Percentiles rank a stretch among this genome's conserved stretches.
These are phyloP conservation scores for Sebastes trivittatus DNA, from an alignment of 2,797 vertebrate species.

Conservation along the genomic window DNA sequence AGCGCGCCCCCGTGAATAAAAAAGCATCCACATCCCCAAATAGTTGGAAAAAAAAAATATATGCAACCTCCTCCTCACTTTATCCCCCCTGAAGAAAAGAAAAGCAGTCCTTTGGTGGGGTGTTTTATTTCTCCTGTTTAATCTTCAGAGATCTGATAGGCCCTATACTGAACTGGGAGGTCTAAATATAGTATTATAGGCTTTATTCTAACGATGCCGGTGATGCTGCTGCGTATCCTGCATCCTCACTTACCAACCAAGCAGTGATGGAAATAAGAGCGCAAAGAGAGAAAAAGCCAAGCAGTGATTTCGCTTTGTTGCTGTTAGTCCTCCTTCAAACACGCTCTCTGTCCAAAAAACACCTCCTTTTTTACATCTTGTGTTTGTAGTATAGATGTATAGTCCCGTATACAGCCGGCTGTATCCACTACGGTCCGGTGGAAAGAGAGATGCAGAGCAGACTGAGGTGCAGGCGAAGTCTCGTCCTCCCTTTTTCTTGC, in stretches of 20 bases:
- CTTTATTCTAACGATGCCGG: slow-evolving; percentile 36
- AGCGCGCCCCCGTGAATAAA: slow-evolving; percentile 20
- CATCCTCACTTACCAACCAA: slow-evolving; percentile 51
- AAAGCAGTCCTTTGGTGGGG: slow-evolving; percentile 13
- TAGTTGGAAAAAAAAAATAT: slow-evolving; percentile 46
- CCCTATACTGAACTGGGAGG: slow-evolving; percentile 32
- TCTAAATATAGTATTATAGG: slow-evolving; percentile 20
- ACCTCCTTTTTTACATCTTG: slow-evolving; percentile 40
- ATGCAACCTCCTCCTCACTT: slow-evolving; percentile 48
- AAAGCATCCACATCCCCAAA: slow-evolving; percentile 62
- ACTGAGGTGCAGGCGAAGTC: slow-evolving; percentile 58
- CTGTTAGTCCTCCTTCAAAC: slow-evolving; percentile 18
- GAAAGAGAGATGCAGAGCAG: slow-evolving; percentile 59
- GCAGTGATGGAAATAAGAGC: slow-evolving; percentile 17
- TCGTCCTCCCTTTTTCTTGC: slow-evolving; percentile 10
- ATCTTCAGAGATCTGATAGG: slow-evolving; percentile 32
- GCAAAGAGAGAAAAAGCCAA: slow-evolving; percentile 22
- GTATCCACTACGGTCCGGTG: slow-evolving; percentile 63
- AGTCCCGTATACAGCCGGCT: slow-evolving; percentile 16
- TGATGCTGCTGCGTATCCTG: slow-evolving; percentile 68
- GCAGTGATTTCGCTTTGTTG: slow-evolving; percentile 37
- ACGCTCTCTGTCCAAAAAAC: neutral
- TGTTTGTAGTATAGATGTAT: neutral
- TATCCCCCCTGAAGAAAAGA: slow-evolving; percentile 20
- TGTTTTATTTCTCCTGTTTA: slow-evolving; percentile 28